Evolutionary conservation across 2,888 invertebrate species (phyloP), one percentile per base, ranked within the genome.

Genomic region (Noctua pronuba): DNA sequence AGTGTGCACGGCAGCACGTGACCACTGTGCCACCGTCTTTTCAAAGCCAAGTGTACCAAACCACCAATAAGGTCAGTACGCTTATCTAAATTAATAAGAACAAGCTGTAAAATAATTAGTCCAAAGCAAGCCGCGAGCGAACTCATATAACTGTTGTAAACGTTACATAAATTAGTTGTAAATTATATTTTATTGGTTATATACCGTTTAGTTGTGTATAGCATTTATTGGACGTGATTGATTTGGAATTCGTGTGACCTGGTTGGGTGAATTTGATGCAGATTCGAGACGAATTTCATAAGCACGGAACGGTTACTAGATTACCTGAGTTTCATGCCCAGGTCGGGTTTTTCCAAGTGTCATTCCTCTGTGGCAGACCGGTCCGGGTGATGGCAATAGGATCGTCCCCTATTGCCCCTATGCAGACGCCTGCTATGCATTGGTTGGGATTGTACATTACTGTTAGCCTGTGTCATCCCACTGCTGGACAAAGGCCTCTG

Each of bases 101-200:
- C 52, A 71, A 79, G 16, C 72, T 21, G n/a, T 80, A 72, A 73
- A 72, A 65, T 38, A 80, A 80, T 80, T 28, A 66, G 65, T 49
- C 10, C 38, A 80, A 38, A 38, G 16, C 21, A 13, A 46, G 16
- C 41, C 21, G 24, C 24, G 18, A 73, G 21, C 31, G 16, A 62
- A 13, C n/a, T 78, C 55, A 7, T 24, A 74, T 81, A 81, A 82
- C 66, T 60, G 79, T 79, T 79, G 41, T 35, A 67, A 79, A 24
- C 28, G 21, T 79, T 79, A 81, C 66, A 74, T 81, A 81, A 75
- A 79, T 79, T 75, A 24, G 75, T 66, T 67, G 7, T 28, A 60
- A 79, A 79, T 79, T 60, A 81, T 52, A 38, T 70, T 72, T 73
- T 75, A 79, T 79, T 81, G 11, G 28, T 49, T 28, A 6, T 52